Percentiles rank a stretch among this genome's conserved stretches.
phyloP scores from a whole-genome alignment of 2,797 vertebrate genomes.

The Chiropotes sagulatus region DNA sequence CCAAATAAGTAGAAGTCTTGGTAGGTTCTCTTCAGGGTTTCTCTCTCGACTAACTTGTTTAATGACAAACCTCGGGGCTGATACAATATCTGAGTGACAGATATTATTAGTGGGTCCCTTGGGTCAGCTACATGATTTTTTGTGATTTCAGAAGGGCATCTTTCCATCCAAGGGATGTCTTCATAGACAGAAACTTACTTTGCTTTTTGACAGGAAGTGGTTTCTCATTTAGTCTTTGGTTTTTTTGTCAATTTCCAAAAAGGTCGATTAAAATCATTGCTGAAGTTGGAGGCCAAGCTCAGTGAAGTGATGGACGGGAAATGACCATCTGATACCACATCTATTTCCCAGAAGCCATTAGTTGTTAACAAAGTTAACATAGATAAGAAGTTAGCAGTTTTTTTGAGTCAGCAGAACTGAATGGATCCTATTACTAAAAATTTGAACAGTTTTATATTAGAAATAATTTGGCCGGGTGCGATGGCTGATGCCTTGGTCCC shows the following conservation, averaged over 20 bases:
- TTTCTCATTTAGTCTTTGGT: neutral
- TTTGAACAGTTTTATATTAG: neutral
- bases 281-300: neutral
- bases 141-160: neutral
- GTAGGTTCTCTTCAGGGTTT: constrained; percentile 45
- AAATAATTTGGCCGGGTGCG: neutral
- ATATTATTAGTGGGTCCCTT: too few relatives aligned
- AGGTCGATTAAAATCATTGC: neutral
- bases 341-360: neutral
- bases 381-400: neutral
- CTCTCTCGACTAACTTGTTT: neutral
- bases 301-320: neutral
- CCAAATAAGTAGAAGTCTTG: neutral
- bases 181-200: neutral
- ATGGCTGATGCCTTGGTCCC: too few relatives aligned
- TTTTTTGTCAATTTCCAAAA: neutral
- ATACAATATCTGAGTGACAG: neutral
- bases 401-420: neutral
- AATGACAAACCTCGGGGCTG: neutral
- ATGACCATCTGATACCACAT: neutral
- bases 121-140: neutral
- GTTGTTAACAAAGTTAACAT: neutral
- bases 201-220: neutral
- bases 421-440: neutral
- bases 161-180: neutral